Percentiles rank a stretch among this genome's conserved stretches.
Conservation (phyloP, 2,113 vertebrate genomes). For the Rhipidura dahli region DNA sequence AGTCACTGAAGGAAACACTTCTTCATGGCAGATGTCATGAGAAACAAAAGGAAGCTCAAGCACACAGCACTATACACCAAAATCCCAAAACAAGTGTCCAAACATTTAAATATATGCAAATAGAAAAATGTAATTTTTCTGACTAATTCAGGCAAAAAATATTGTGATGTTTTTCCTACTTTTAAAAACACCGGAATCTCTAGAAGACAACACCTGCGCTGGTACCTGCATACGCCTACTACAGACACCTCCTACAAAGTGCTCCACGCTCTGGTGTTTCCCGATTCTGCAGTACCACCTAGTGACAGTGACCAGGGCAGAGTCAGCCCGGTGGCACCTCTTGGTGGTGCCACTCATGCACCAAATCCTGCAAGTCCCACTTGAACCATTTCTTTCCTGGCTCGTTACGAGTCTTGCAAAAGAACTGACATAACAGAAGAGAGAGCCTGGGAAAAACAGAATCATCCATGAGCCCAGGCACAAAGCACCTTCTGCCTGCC, state of each 20-base stretch:
- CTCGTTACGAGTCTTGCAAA: background rate
- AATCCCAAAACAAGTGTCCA: background rate
- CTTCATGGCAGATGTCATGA: background rate
- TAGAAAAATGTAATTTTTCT: background rate
- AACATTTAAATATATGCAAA: background rate
- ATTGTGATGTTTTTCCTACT: too few relatives aligned
- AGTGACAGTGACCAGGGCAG: background rate
- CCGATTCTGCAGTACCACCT: constrained; percentile 31
- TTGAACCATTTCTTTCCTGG: background rate
- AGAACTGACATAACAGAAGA: background rate
- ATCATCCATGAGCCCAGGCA: background rate
- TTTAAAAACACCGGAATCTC: too few relatives aligned
- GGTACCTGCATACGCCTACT: background rate
- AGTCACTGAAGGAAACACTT: background rate
- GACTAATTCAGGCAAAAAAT: background rate
- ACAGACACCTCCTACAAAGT: background rate
- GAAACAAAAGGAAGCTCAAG: background rate
- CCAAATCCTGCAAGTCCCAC: background rate
- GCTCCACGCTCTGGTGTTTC: background rate
- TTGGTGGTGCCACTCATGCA: background rate
- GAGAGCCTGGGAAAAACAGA: background rate
- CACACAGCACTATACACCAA: background rate
- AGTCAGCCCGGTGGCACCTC: background rate
- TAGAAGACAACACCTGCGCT: background rate
- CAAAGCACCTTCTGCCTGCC: background rate